Percentiles rank a stretch among this genome's conserved stretches.
Conservation (phyloP, 2,888 invertebrate genomes). For the Perdita meconis region DNA sequence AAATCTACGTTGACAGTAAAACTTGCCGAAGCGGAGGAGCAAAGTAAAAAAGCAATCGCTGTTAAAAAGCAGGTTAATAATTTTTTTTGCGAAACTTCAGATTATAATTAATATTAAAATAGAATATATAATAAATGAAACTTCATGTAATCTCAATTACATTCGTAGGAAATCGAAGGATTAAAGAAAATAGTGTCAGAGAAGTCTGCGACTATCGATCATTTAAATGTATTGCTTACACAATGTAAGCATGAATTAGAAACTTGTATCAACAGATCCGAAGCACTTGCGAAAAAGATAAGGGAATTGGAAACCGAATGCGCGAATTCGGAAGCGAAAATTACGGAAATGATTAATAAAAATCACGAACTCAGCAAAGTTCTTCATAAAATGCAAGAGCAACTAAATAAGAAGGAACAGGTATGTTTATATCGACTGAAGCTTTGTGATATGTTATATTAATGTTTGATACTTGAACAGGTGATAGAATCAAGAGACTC, state of each 20-base stretch:
- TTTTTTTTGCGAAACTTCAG: too few relatives aligned
- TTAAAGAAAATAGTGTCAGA: slow-evolving; percentile 78
- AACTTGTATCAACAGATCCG: slow-evolving; percentile 61
- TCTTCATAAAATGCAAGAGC: slow-evolving; percentile 73
- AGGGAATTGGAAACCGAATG: slow-evolving; percentile 68
- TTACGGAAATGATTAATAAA: slow-evolving; percentile 59
- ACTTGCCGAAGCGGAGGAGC: slow-evolving; percentile 73
- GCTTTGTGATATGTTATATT: background rate
- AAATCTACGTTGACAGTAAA: slow-evolving; percentile 72
- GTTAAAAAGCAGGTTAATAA: slow-evolving; percentile 73
- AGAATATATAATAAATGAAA: too few relatives aligned
- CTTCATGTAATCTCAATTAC: too few relatives aligned
- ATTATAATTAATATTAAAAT: too few relatives aligned
- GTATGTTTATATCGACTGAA: slow-evolving; percentile 50
- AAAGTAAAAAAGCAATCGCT: slow-evolving; percentile 71
- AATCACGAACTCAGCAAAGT: slow-evolving; percentile 67
- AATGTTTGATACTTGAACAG: slow-evolving; percentile 55
- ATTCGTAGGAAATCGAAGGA: slow-evolving; percentile 74
- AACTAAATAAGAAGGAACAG: slow-evolving; percentile 75
- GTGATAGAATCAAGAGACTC: slow-evolving; percentile 73
- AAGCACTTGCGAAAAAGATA: slow-evolving; percentile 65
- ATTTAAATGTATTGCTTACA: slow-evolving; percentile 54
- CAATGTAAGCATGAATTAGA: slow-evolving; percentile 71
- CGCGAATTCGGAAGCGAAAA: slow-evolving; percentile 49
- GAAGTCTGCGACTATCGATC: slow-evolving; percentile 72